phyloP scores from a whole-genome alignment of 1,140 invertebrate genomes.

The Drosophila arizonae region DNA sequence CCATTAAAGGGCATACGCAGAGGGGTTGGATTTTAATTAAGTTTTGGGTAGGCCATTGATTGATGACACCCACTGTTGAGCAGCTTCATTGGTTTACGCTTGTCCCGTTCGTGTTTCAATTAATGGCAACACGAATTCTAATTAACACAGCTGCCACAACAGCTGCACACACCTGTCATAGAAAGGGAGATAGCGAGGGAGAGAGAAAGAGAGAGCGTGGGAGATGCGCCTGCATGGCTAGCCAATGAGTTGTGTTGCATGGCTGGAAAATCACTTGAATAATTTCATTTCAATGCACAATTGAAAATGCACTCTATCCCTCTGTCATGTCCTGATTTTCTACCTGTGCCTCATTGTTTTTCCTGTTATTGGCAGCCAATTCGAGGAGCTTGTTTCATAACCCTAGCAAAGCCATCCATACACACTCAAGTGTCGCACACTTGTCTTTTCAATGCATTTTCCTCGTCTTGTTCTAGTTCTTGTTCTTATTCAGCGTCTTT shows the following conservation, averaged over 20 bases:
- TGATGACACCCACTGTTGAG: conserved; percentile 15
- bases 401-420: not conserved
- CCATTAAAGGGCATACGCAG: conserved; percentile 1
- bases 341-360: conserved; percentile 16
- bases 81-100: not conserved
- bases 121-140: conserved; percentile 33
- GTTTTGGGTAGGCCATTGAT: conserved; percentile 33
- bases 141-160: conserved; percentile 33
- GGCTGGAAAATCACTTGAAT: conserved; percentile 30
- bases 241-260: not conserved
- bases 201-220: too few species aligned
- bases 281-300: conserved; percentile 24
- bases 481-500: conserved; percentile 9
- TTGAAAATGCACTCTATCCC: not conserved
- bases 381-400: conserved; percentile 11
- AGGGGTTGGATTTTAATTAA: conserved; percentile 41
- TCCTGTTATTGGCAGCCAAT: not conserved
- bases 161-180: not conserved
- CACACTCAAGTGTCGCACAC: conserved; percentile 13
- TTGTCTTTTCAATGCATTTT: conserved; percentile 45
- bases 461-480: conserved; percentile 9
- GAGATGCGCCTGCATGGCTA: too few species aligned
- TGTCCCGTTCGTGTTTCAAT: not conserved
- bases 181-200: too few species aligned
- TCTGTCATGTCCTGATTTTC: conserved; percentile 8